Evolutionary conservation across 2,888 invertebrate genomes (phyloP), one percentile per base, ranked within the genome.

Genomic region (Coleophora deauratella): DNA sequence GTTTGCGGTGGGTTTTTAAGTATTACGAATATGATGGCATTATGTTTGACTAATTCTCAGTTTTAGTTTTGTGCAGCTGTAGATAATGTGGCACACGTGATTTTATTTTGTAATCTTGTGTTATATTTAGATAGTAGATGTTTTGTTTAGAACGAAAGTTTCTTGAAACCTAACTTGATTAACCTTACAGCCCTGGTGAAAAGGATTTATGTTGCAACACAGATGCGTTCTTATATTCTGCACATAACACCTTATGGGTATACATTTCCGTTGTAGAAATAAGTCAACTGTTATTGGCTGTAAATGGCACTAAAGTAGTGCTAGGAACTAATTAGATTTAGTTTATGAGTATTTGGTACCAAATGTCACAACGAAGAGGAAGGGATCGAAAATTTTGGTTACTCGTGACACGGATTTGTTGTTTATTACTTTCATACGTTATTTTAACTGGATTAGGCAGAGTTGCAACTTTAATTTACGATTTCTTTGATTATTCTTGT

Each of bases 21-120:
- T 67, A 71, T 74, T 77, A 84, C 66, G 72, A 79, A 84, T 84
- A 75, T 72, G 78, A 72, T 65, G 57, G 67, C 69, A 76, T 82
- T 80, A 81, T 51, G 60, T 66, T 52, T 67, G 68, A 69, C 69
- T 72, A 67, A 76, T 77, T 71, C 63, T 59, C 54, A 53, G 61
- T 63, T 61, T 59, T 57, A 57, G 55, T 50, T 57, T 52, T 58
- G 54, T 54, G 68, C 79, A 81, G 76, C 75, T 79, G 75, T 49
- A 54, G 3, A 55, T 35, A 15, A 13, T 34, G 40, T 48, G 49
- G 52, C 60, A 66, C 80, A 76, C 66, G 72, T 77, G 78, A 73
- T 67, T 66, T 63, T 45, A 55, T 79, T 77, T 70, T 46, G 59
- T 67, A 66, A 66, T 63, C 53, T 54, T 52, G 59, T 62, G 57